These are phyloP conservation scores for Atlantisia rogersi DNA, from an alignment of 2,113 vertebrate genomes.

Conservation along the genomic window DNA sequence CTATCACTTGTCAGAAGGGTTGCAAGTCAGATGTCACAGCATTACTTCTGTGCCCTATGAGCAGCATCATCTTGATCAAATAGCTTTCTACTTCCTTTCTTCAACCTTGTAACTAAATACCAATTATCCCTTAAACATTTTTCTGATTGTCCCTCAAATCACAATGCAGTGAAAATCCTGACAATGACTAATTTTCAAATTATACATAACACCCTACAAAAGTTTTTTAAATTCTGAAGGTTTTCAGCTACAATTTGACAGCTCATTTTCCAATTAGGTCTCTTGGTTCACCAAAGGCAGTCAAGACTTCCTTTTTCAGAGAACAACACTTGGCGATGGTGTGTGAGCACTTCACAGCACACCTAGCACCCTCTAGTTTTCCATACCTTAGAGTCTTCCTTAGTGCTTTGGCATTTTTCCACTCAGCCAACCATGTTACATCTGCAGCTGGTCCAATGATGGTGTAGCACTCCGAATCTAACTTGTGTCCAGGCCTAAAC, in stretches of 20 bases:
- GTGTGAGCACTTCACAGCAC: too few relatives aligned
- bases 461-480: too few relatives aligned
- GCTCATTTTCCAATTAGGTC: too few relatives aligned
- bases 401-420: too few relatives aligned
- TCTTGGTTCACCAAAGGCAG: too few relatives aligned
- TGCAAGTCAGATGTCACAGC: neutral
- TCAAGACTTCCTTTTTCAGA: too few relatives aligned
- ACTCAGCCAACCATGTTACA: too few relatives aligned
- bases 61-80: neutral
- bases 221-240: neutral
- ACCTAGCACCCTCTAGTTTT: too few relatives aligned
- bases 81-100: neutral
- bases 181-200: neutral
- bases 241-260: neutral
- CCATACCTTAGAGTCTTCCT: too few relatives aligned
- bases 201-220: accelerated
- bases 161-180: neutral
- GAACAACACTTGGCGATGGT: too few relatives aligned
- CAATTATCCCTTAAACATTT: neutral
- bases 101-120: neutral
- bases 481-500: neutral
- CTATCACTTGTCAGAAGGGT: neutral
- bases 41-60: neutral
- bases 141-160: neutral
- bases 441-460: too few relatives aligned